Evolutionary conservation across 2,113 vertebrate species (phyloP), one percentile per base, ranked within the genome.

Genomic region (Notothenia rossii): DNA sequence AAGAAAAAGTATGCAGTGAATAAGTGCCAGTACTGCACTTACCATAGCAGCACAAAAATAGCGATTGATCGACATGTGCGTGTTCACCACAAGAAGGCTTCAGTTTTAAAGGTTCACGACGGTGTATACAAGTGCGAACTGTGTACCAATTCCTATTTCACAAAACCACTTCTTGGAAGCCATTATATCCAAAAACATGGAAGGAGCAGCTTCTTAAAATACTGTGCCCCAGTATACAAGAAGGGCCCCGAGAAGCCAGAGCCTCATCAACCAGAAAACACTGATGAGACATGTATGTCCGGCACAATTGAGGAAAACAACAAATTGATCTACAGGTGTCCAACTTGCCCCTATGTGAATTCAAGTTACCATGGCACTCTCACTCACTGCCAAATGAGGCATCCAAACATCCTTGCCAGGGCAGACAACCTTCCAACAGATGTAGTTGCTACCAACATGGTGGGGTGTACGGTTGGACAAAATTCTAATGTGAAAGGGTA

Each of bases 351-450:
- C 0, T 99, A 98, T 65, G 95, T 97, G 60, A 97, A 99, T 69
- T 93, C 95, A 1, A 95, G 95, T 1, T 90, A 94, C 87, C 97
- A 97, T 0, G 97, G 97, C 0, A 95, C 95, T 33, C 95, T 98
- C 65, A 97, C 97, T 68, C 97, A 99, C 89, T 97, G 97, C 91
- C 97, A 97, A 90, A 98, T 96, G 88, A 89, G 89, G 45, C 97
- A 98, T 62, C 96, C 97, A 0, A 81, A 84, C 0, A 3, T 97
- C n/a, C 90, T 94, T 63, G 96, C 95, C 84, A 96, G 95, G 0
- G 96, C 96, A 1, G 95, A 96, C 73, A 93, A 94, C 66, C 97
- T 98, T 11, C 93, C 96, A 65, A 96, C 95, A 0, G 92, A 93
- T 0, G 95, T 96, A 4, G 88, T 95, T 36, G 89, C 90, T 36